Evolutionary conservation across 2,113 vertebrate genomes (phyloP), one percentile per base, ranked within the genome.

Genomic region (Corvus hawaiiensis): DNA sequence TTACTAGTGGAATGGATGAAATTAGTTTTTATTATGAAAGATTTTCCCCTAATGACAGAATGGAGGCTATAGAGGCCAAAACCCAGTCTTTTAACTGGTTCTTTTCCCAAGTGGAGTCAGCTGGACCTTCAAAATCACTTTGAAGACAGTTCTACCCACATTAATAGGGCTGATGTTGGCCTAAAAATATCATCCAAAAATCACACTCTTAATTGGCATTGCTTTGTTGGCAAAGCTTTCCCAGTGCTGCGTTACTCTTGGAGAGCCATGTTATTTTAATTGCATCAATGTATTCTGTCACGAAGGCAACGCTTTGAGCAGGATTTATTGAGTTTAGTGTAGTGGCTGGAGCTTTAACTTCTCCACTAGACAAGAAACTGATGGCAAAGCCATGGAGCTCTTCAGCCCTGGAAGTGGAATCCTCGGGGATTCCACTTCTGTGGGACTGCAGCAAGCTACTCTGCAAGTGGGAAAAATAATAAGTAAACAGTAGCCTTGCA

Each of bases 141-240:
- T 78, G 80, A 92, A 92, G 61, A 72, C 43, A 55, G 68, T 72
- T 89, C 39, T 22, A 66, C 39, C 55, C 64, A 20, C 9, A 10
- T 49, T 69, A 92, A 71, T 48, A 55, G 37, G 51, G 48, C 55
- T 95, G 63, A 43, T 90, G 54, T 49, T 91, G 71, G 37, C 7
- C 33, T 90, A 67, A 93, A 92, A 95, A 54, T 76, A 54, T 9
- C 15, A 69, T 73, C 79, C 79, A 90, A 74, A 90, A 96, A 73
- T 93, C 92, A 92, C 86, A 86, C 75, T 63, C 46, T 92, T 90
- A 90, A 79, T 80, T 92, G 79, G 59, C 41, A 43, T 80, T 52
- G 55, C 49, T 69, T 74, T 41, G 43, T 64, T 74, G 74, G 61
- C 66, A 82, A 37, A 85, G 49, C 39, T 89, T 89, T 90, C 37